Percentiles rank a stretch among this genome's conserved stretches.
Conservation (phyloP, 2,888 invertebrate genomes). For the Sminthurinus aureus region DNA sequence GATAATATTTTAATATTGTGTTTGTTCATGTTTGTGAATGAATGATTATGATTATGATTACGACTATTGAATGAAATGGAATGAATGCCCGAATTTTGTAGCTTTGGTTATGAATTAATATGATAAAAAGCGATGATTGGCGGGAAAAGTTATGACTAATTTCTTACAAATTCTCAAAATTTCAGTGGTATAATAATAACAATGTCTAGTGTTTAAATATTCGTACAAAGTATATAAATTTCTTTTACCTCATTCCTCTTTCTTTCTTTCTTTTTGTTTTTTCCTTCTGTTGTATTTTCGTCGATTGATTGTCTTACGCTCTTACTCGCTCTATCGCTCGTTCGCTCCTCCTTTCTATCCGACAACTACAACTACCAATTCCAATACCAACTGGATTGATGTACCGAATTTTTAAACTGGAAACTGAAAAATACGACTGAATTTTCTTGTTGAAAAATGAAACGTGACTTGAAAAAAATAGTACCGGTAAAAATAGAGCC, state of each 20-base stretch:
- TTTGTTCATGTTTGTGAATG: background rate
- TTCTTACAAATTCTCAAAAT: too few species aligned
- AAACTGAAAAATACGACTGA: too few species aligned
- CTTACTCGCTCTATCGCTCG: background rate
- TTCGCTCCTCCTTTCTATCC: slow-evolving; percentile 23
- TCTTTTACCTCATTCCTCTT: slow-evolving; percentile 12
- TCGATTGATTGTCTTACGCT: background rate
- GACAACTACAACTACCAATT: background rate
- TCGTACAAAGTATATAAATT: background rate
- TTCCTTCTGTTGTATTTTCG: background rate
- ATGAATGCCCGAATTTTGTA: background rate
- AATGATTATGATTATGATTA: background rate
- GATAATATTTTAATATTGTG: background rate
- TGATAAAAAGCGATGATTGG: too few species aligned
- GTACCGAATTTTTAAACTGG: too few species aligned
- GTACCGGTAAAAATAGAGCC: slow-evolving; percentile 87
- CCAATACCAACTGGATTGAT: too few species aligned
- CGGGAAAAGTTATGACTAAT: too few species aligned
- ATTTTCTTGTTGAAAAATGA: slow-evolving; percentile 64
- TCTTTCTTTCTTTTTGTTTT: slow-evolving; percentile 12
- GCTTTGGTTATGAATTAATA: too few species aligned
- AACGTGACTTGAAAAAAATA: slow-evolving; percentile 65
- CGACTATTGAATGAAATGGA: background rate
- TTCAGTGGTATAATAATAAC: too few species aligned
- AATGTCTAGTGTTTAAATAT: too few species aligned